Evolutionary conservation across 2,797 vertebrate species (phyloP), one percentile per base, ranked within the genome.

Genomic region (Melanotaenia trifasciata): DNA sequence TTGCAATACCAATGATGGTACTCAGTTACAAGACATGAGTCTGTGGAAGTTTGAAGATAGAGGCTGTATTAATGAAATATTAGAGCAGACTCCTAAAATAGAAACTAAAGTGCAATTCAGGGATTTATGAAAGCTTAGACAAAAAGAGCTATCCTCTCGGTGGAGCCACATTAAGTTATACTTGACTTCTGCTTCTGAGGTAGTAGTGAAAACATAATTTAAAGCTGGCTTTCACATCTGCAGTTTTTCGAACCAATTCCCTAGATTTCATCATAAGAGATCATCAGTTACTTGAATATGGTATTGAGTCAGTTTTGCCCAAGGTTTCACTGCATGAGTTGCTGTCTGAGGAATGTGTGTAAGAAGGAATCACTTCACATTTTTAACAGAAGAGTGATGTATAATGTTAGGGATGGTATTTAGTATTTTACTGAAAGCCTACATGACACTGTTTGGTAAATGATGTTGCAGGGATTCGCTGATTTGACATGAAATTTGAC

Each of bases 41-140:
- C 75, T 76, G 61, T 72, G 61, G 47, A 76, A 78, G 70, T 83
- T 79, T 74, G 45, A 84, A 76, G 24, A 60, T 35, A 51, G 64
- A 51, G 59, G 72, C 68, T 60, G 70, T 89, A 77, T 85, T 30
- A 59, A 81, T 80, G 74, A 86, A 83, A 76, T 85, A 85, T 63
- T 79, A 38, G 54, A 60, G 28, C 38, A 53, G 35, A 67, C 43
- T 83, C 57, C 22, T 73, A 58, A 78, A 85, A 82, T 58, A 64
- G 72, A 70, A 74, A 36, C 68, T 69, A 57, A 82, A 85, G 74
- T 80, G 65, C 47, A 81, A 81, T 45, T 22, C 36, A 0, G 59
- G 69, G 67, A 83, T 88, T 81, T 64, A 84, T 76, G 40, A 68
- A 60, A 40, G 61, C 61, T 64, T 43, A 54, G 64, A 76, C 51